These are phyloP conservation scores for Poliocrania exsul DNA, from an alignment of 2,797 vertebrate species.

Conservation along the genomic window DNA sequence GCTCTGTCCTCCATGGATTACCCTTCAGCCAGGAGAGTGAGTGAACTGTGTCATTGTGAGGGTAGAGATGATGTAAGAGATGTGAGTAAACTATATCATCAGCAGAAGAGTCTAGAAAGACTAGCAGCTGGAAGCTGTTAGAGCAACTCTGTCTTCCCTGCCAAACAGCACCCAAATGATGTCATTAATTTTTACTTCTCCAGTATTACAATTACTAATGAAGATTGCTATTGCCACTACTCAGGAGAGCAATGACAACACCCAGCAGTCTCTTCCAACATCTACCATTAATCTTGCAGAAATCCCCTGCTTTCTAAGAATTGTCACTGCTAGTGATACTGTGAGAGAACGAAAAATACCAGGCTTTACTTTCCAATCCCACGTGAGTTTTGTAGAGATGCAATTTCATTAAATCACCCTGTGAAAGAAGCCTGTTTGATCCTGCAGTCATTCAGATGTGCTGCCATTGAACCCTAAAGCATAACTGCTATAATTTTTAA, in stretches of 20 bases:
- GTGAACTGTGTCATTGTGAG: background rate
- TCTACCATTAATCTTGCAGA: background rate
- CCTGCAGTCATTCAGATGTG: background rate
- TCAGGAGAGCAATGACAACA: background rate
- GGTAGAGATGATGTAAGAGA: background rate
- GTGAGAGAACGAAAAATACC: conserved; percentile 6
- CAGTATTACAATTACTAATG: background rate
- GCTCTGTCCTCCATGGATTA: background rate
- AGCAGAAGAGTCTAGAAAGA: background rate
- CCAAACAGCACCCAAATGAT: background rate
- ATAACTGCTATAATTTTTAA: background rate
- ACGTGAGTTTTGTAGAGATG: background rate
- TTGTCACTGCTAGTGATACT: background rate
- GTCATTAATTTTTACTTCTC: conserved; percentile 7
- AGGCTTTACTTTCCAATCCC: background rate
- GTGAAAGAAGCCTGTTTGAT: background rate
- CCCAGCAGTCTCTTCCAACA: background rate
- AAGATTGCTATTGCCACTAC: background rate
- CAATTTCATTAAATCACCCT: background rate
- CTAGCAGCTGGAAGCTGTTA: background rate
- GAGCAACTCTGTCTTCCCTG: background rate
- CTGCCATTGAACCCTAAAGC: background rate
- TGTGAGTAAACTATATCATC: background rate
- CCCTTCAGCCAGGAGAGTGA: background rate
- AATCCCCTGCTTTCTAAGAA: background rate